Base-by-base conservation (phyloP, 30 jellyfish, hydroid and myxozoan species). In the Catostylus mosaicus region DNA sequence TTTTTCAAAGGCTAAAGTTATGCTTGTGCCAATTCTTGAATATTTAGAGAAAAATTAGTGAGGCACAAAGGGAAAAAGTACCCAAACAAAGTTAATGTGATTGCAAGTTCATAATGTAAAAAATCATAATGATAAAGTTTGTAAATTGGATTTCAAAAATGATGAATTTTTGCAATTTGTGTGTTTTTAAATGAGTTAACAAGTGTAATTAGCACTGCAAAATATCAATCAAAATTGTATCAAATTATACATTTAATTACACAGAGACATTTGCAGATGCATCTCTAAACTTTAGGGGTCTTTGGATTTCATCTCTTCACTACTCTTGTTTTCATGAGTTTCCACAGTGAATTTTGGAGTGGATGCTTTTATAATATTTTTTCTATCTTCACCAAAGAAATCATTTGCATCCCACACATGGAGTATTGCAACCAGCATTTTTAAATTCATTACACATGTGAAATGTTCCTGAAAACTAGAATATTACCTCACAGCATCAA, bases 401-500 rank as follows among this genome's bases (percentile, higher is more conserved):
- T n/a, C 54, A 40, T 7, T 7, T 7, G 7, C 54, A 40, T 40
- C 14, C 11, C 14, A 40, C 54, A 40, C 7, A 40, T 7, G 14
- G 54, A 40, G 14, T 40, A 5, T 14, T 40, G 11, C 54, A 40
- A 40, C 54, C 54, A 14, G 14, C 14, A 40, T 2, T 50, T 10
- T 3, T 50, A 50, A 23, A 50, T 50, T 10, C 20, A 50, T 3
- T 16, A 50, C 54, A 43, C 8, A 43, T 43, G 16, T 6, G 54
- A 14, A 40, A 2, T 6, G 0, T 50, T 50, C 24, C 2, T 0
- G 24, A 4, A 4, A 27, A 59, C 24, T 59, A 1, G 24, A 9
- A 47, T 19, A 0, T 10, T 65, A 86, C 96, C 96, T 86, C 11
- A 75, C 61, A 11, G 96, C 84, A 20, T 74, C 89, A 10, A 74